Evolutionary conservation across 2,888 invertebrate species (phyloP), one percentile per base, ranked within the genome.

Genomic region (Fragum fragum): DNA sequence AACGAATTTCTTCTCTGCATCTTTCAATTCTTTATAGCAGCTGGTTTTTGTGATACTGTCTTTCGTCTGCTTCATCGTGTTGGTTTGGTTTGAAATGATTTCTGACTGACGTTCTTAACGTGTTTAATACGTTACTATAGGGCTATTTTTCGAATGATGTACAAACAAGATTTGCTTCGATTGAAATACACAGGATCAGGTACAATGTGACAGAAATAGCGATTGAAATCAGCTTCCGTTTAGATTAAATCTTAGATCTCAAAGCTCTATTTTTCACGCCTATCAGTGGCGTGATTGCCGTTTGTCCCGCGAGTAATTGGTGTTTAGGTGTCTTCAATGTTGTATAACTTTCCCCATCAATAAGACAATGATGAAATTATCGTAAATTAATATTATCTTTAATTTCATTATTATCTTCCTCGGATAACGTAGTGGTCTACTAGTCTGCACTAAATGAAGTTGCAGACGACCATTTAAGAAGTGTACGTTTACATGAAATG

Each of bases 1-100:
- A 7, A 53, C 32, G 32, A 70, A 70, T 32, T 70, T 70, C 53
- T 70, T 70, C 36, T 70, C 70, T 26, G 52, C 53, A 23, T 29
- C 29, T 53, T 36, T 26, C 28, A 70, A 52, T 32, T 70, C 70
- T 29, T 53, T 32, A 9, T 26, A 66, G 9, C 16, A 61, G 61
- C 32, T n/a, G 29, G 29, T 29, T 14, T 61, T 61, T 32, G 18
- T 29, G 5, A 32, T 32, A 18, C 5, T 7, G n/a, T n/a, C 16
- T 61, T 68, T 68, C 68, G 42, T 42, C 42, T 68, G 68, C 23
- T 42, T 68, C 28, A 23, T 42, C 16, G 39, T n/a, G 39, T 5
- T 68, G 21, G 11, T 39, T 39, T 68, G 1, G 68, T 23, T 29
- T 57, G 57, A 1, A 14, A 18, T 61, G 29, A 16, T 18, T 61